Conservation (phyloP, 2,888 invertebrate genomes). For the Listrodromus nycthemerus region DNA sequence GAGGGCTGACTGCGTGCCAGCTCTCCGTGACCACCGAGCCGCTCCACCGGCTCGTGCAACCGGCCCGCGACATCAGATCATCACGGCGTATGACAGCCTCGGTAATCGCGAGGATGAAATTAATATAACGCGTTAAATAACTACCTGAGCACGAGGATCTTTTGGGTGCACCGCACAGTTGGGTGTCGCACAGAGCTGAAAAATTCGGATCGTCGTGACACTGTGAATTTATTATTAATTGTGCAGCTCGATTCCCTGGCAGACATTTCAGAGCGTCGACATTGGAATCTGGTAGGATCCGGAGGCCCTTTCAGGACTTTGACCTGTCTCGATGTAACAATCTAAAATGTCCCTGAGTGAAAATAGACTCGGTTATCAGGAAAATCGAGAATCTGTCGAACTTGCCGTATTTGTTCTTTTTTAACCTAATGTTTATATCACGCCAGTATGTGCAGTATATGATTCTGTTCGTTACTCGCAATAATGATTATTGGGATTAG, state of each 20-base stretch:
- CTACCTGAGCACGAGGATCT: not conserved
- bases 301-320: too few species aligned
- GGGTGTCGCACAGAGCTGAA: too few species aligned
- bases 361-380: too few species aligned
- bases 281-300: too few species aligned
- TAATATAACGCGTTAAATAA: conserved; percentile 22
- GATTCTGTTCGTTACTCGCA: not conserved
- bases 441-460: not conserved
- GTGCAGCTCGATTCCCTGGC: too few species aligned
- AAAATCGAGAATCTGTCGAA: not conserved
- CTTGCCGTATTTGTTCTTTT: too few species aligned
- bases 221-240: conserved; percentile 1
- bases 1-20: conserved; percentile 13
- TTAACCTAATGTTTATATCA: not conserved
- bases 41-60: not conserved
- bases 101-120: conserved; percentile 20
- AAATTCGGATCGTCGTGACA: not conserved
- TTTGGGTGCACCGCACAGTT: not conserved
- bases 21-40: conserved; percentile 24
- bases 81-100: not conserved
- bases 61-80: conserved; percentile 2
- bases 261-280: too few species aligned
- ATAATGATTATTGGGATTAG: not conserved
- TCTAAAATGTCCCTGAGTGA: too few species aligned
- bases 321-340: too few species aligned